Percentiles rank a stretch among this genome's conserved stretches.
phyloP scores from a whole-genome alignment of 2,113 vertebrate genomes.

The Coreoperca whiteheadi region DNA sequence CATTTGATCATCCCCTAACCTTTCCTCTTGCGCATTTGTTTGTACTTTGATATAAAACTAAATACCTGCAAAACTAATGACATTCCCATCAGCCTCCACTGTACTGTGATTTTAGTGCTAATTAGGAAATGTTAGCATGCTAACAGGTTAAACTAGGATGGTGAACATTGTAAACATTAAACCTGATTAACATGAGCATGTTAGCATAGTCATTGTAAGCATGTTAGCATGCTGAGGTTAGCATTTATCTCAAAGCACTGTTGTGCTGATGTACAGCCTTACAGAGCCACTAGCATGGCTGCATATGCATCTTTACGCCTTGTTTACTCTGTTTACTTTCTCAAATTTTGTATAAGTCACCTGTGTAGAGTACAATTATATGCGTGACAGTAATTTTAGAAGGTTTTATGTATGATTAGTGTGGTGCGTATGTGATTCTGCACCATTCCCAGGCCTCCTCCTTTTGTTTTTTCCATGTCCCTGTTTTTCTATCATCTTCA shows the following conservation, averaged over 20 bases:
- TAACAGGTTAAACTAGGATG: neutral
- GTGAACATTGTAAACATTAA: neutral
- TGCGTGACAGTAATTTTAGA: no score
- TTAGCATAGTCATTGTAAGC: neutral
- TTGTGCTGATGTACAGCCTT: neutral
- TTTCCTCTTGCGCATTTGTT: neutral
- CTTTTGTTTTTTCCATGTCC: conserved; percentile 22
- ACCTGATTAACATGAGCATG: neutral
- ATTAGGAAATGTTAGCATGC: neutral
- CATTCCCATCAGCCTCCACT: neutral
- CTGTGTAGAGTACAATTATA: no score
- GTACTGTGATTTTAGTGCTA: neutral
- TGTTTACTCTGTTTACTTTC: no score
- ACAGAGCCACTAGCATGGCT: no score
- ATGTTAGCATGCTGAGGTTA: neutral
- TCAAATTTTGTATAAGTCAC: no score
- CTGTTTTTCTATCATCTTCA: conserved; percentile 54
- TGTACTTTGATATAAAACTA: neutral
- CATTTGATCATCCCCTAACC: neutral
- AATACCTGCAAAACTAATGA: neutral
- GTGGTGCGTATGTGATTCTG: no score
- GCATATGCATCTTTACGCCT: no score
- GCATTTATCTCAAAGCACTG: neutral
- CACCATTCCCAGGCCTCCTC: no score
- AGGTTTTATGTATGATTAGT: no score